phyloP scores from a whole-genome alignment of 23 tunicate species.

The Styela plicata region DNA sequence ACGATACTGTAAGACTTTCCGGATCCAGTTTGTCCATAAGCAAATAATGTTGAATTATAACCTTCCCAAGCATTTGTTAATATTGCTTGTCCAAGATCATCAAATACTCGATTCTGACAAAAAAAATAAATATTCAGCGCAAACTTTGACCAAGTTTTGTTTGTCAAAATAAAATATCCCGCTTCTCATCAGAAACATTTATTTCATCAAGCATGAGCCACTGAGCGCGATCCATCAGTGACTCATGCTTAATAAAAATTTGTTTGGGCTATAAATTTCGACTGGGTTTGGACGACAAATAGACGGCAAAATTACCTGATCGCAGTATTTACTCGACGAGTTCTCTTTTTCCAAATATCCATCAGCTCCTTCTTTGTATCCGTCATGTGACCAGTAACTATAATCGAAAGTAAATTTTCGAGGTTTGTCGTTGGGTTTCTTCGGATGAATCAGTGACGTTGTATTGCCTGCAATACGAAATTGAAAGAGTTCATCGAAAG shows the following conservation, averaged over 20 bases:
- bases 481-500: too few species aligned
- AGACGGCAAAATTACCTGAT: constrained; percentile 52
- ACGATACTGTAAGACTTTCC: constrained; percentile 82
- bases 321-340: constrained; percentile 38
- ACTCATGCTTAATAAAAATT: too few species aligned
- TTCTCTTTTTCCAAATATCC: constrained; percentile 35
- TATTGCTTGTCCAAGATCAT: constrained; percentile 73
- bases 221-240: too few species aligned
- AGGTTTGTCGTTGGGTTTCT: constrained; percentile 30
- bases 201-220: too few species aligned
- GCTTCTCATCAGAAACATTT: too few species aligned
- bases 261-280: too few species aligned
- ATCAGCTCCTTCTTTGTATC: constrained; percentile 43
- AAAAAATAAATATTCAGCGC: too few species aligned
- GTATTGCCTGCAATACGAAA: constrained; percentile 36
- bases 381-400: constrained; percentile 87
- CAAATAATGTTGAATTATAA: constrained; percentile 74
- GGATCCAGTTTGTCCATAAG: constrained; percentile 82
- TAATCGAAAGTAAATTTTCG: constrained; percentile 65
- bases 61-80: constrained; percentile 77
- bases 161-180: too few species aligned
- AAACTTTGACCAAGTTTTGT: too few species aligned
- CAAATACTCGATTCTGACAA: constrained; percentile 52
- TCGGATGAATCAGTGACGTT: constrained; percentile 57
- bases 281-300: too few species aligned